A percentile compares a stretch with the other conserved stretches of the same genome.
Conservation (phyloP, 2,113 vertebrate species). For the Onychostoma macrolepis region DNA sequence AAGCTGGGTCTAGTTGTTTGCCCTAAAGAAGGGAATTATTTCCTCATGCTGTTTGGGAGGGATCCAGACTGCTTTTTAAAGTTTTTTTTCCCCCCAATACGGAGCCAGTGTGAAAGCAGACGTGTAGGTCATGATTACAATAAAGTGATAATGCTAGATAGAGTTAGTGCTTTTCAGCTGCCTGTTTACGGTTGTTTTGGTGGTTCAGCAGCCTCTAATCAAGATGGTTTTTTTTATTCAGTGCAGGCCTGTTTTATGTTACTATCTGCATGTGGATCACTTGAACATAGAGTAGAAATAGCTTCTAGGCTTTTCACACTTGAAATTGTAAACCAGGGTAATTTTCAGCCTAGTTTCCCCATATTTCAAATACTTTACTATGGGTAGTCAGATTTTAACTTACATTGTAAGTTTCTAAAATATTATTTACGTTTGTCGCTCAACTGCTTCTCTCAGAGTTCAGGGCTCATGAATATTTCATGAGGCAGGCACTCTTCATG, state of each 20-base stretch:
- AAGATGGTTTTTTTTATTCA: not conserved
- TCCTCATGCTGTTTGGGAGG: conserved; percentile 30
- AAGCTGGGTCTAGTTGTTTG: conserved; percentile 28
- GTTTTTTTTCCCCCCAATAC: too few species aligned
- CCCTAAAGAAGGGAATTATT: conserved; percentile 29
- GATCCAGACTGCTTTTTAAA: not conserved
- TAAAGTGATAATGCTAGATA: not conserved
- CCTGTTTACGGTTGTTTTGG: not conserved
- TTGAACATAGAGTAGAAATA: not conserved
- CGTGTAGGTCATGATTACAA: not conserved
- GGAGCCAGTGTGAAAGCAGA: not conserved
- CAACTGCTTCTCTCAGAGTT: not conserved
- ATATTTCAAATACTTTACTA: not conserved
- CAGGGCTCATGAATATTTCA: not conserved
- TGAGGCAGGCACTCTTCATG: not conserved
- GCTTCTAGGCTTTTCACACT: not conserved
- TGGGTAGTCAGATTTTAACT: not conserved
- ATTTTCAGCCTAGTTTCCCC: not conserved
- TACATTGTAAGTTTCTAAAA: not conserved
- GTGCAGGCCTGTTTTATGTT: not conserved
- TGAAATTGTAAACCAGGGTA: not conserved
- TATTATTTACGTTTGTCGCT: not conserved
- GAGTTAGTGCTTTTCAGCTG: not conserved
- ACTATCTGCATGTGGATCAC: not conserved
- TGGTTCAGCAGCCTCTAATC: not conserved